phyloP scores from a whole-genome alignment of 2,113 vertebrate species.

The Xiphophorus maculatus region DNA sequence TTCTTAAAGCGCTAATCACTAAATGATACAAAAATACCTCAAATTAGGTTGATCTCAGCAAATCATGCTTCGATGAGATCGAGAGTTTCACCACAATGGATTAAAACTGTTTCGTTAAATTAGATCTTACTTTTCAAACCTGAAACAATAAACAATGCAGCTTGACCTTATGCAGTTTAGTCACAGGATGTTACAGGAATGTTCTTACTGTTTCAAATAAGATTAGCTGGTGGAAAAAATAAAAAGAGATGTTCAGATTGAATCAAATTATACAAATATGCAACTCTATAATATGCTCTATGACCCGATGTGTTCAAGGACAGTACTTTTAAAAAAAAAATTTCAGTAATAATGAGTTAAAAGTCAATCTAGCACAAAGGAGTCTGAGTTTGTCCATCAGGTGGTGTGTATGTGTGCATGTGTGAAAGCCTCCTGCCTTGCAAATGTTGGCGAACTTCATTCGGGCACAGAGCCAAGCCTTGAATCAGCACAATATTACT shows the following conservation, averaged over 20 bases:
- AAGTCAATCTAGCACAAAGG: background rate
- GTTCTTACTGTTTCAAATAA: slow-evolving; percentile 44
- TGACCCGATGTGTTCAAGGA: background rate
- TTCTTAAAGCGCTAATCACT: background rate
- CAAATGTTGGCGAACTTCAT: slow-evolving; percentile 56
- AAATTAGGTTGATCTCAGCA: background rate
- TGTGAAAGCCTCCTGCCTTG: slow-evolving; percentile 34
- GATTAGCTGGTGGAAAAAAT: slow-evolving; percentile 38
- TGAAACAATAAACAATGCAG: slow-evolving; percentile 16
- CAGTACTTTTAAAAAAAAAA: background rate
- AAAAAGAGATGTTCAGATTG: slow-evolving; percentile 7
- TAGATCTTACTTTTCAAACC: background rate
- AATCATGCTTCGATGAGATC: slow-evolving; percentile 4
- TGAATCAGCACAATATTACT: slow-evolving; percentile 75
- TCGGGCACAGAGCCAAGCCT: slow-evolving; percentile 47
- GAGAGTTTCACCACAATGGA: background rate
- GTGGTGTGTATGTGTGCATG: slow-evolving; percentile 10
- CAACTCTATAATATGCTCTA: slow-evolving; percentile 17
- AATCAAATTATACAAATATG: slow-evolving; percentile 31
- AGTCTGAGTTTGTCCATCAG: slow-evolving; percentile 5
- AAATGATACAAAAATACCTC: background rate
- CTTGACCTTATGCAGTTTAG: slow-evolving; percentile 23
- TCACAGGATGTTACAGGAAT: slow-evolving; percentile 43
- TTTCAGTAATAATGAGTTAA: background rate
- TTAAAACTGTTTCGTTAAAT: background rate